These are phyloP conservation scores for Lacerta agilis DNA, from an alignment of 2,797 vertebrate species.

Conservation along the genomic window DNA sequence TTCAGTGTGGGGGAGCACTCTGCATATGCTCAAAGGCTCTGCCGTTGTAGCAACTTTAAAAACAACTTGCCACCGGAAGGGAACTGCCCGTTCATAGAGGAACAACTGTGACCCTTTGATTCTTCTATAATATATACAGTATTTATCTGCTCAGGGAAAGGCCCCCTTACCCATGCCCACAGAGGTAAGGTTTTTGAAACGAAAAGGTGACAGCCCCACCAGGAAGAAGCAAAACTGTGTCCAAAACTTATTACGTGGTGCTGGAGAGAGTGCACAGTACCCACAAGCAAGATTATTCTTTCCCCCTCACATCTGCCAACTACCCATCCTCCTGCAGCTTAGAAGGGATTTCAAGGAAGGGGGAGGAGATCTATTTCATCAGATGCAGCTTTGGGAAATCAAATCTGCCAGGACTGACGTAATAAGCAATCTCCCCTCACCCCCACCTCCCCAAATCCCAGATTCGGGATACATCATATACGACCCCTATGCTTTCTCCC, in stretches of 20 bases:
- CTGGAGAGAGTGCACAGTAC: not conserved
- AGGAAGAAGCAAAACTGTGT: not conserved
- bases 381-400: slow-evolving; percentile 19
- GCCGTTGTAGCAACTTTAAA: not conserved
- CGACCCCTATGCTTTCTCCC: not conserved
- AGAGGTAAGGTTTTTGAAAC: not conserved
- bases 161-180: not conserved
- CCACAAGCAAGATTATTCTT: not conserved
- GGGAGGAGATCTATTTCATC: slow-evolving; percentile 18
- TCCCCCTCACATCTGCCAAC: slow-evolving; percentile 17
- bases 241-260: not conserved
- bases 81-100: not conserved
- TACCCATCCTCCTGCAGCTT: slow-evolving; percentile 5
- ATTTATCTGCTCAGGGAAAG: not conserved
- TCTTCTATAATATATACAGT: too few species aligned
- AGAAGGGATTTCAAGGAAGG: slow-evolving; percentile 10
- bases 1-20: not conserved
- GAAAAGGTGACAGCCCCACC: not conserved
- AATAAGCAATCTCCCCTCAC: not conserved
- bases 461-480: slow-evolving; percentile 12
- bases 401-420: slow-evolving; percentile 10
- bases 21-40: not conserved
- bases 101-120: not conserved
- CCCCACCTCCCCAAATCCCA: not conserved
- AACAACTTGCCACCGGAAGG: not conserved